phyloP scores from a whole-genome alignment of 2,113 vertebrate species.

The Halcyon malimbica region DNA sequence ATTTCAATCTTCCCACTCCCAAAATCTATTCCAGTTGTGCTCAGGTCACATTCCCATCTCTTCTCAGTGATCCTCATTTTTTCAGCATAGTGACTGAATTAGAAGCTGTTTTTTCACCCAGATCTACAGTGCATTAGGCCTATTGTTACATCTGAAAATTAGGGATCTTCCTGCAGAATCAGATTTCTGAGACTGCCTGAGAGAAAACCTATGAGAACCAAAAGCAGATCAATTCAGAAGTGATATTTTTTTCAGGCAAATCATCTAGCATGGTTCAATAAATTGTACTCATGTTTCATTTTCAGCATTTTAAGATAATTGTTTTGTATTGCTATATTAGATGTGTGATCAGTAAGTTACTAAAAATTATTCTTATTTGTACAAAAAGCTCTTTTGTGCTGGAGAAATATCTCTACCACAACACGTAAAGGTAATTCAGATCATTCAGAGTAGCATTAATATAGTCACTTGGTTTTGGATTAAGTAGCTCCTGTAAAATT shows the following conservation, averaged over 20 bases:
- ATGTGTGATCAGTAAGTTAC: neutral
- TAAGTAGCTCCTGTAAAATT: neutral
- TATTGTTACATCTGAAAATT: neutral
- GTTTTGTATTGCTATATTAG: neutral
- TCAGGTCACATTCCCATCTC: neutral
- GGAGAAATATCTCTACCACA: neutral
- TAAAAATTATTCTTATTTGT: neutral
- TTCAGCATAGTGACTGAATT: neutral
- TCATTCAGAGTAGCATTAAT: neutral
- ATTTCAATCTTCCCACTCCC: neutral
- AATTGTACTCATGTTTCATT: fast-evolving
- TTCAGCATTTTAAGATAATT: neutral
- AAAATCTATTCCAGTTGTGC: neutral
- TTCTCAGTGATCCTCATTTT: neutral
- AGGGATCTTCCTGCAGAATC: neutral
- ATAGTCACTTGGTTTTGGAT: neutral
- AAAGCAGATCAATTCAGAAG: neutral
- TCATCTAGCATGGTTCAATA: neutral
- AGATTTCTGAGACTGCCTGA: neutral
- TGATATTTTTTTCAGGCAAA: neutral
- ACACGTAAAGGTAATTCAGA: neutral
- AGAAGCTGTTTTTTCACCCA: neutral
- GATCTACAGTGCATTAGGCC: neutral
- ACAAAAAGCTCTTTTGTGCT: neutral
- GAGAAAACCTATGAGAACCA: neutral